Base-by-base conservation (phyloP, 2,113 vertebrate species). In the Donacobius atricapilla region DNA sequence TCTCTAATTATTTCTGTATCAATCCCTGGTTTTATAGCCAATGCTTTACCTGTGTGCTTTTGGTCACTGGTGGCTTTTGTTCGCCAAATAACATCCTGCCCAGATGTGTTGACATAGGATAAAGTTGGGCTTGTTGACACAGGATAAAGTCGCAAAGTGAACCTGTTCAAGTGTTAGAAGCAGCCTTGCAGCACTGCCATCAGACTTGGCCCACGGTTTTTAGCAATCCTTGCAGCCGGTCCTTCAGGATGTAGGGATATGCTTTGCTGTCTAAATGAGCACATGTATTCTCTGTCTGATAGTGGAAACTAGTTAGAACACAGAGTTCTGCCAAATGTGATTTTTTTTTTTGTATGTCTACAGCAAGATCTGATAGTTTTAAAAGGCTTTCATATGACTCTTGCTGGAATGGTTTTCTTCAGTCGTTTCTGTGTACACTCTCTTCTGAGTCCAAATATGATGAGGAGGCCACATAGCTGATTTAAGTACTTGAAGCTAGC, bases 181-280 rank as follows among this genome's bases (percentile, higher is more conserved):
- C 53, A 83, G 7, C 0, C 0, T n/a, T 64, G 53, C 54, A 85
- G 50, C 1, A 1, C 23, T 65, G 2, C 61, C 28, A 0, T n/a
- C 71, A 69, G 45, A 31, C 63, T 54, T 86, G 66, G 66, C 25
- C n/a, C 15, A 3, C 0, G 4, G 7, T 24, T 80, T 91, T 80
- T 50, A 76, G 70, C n/a, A 79, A 44, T 60, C 45, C 1, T 3
- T 15, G 25, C 42, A 48, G 35, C 24, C 42, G 48, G 10, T 54
- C 53, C 25, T 83, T 72, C 8, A 15, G 60, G 47, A 76, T 73
- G 73, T 81, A 65, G 14, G 37, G 30, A 50, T 83, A 15, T 25
- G 30, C 21, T 78, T 72, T 70, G 63, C 21, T 40, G 14, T 76
- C 33, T 80, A 65, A 77, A 76, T 27, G 37, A 80, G 40, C 15